Percentiles rank a stretch among this genome's conserved stretches.
Evolutionary conservation across 2,888 invertebrate genomes (phyloP).

Genomic region (Acleris laterana): DNA sequence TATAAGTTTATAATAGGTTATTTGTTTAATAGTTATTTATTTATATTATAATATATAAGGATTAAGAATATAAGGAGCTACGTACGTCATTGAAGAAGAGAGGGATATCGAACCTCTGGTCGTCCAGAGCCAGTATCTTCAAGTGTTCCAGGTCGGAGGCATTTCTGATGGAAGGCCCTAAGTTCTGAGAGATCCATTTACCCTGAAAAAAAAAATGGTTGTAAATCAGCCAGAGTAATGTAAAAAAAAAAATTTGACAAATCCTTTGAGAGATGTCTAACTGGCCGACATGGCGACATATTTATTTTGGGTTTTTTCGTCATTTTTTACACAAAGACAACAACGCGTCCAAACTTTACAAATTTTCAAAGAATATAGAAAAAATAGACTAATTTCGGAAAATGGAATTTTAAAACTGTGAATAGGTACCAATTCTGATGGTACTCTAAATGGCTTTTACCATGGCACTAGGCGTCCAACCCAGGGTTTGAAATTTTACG

Average conservation of each 20-base stretch:
- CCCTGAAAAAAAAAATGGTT: slow-evolving; percentile 67
- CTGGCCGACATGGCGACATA: no score
- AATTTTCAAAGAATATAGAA: no score
- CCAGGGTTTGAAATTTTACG: slow-evolving; percentile 87
- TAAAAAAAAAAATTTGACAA: no score
- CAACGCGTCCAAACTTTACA: no score
- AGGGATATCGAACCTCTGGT: slow-evolving; percentile 87
- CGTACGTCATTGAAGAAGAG: slow-evolving; percentile 86
- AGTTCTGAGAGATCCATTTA: slow-evolving; percentile 87
- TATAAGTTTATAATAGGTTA: no score
- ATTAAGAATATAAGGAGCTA: slow-evolving; percentile 34
- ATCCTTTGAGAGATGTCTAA: no score
- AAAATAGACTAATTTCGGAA: no score
- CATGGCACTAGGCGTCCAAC: slow-evolving; percentile 86
- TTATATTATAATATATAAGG: no score
- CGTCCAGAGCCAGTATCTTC: slow-evolving; percentile 90
- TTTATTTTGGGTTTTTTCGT: no score
- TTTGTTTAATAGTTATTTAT: no score
- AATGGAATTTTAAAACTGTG: not conserved
- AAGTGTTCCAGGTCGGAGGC: slow-evolving; percentile 81
- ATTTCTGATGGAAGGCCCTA: slow-evolving; percentile 89
- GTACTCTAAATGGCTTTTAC: slow-evolving; percentile 47
- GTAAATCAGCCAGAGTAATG: no score
- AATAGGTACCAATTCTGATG: not conserved
- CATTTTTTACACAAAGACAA: no score